Conservation (phyloP, 2,113 vertebrate species). For the Seriola aureovittata region DNA sequence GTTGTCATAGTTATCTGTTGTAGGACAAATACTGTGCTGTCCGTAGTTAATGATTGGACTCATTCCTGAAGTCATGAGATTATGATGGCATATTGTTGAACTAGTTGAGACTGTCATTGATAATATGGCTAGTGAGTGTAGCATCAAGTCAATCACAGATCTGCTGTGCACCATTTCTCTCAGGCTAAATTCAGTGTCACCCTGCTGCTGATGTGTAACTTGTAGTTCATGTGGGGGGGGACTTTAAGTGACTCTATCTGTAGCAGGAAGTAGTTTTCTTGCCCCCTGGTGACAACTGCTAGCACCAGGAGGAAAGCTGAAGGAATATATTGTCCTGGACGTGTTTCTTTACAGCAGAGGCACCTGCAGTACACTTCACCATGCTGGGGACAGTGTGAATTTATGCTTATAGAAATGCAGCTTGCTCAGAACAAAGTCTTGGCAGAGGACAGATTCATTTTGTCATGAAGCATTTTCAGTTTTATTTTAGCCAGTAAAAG, state of each 20-base stretch:
- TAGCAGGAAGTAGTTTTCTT: slow-evolving; percentile 27
- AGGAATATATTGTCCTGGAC: slow-evolving; percentile 35
- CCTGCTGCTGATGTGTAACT: slow-evolving; percentile 39
- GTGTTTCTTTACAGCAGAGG: slow-evolving; percentile 37
- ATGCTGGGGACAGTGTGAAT: slow-evolving; percentile 49
- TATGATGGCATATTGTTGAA: neutral
- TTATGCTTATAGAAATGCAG: slow-evolving; percentile 64
- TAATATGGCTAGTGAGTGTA: neutral
- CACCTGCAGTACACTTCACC: slow-evolving; percentile 37
- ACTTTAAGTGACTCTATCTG: slow-evolving; percentile 42
- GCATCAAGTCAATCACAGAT: neutral
- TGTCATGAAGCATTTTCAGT: slow-evolving; percentile 82
- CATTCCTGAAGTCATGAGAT: neutral
- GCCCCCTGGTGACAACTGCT: slow-evolving; percentile 21
- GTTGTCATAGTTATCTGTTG: no score
- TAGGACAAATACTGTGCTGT: neutral
- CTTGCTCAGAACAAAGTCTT: slow-evolving; percentile 71
- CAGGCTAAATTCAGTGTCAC: slow-evolving; percentile 5
- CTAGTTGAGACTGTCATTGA: neutral
- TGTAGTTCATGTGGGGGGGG: slow-evolving; percentile 3
- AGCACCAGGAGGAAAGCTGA: neutral
- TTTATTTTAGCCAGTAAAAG: slow-evolving; percentile 84
- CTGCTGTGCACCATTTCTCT: slow-evolving; percentile 5
- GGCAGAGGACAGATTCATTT: slow-evolving; percentile 76
- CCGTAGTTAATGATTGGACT: neutral